These are phyloP conservation scores for Vulpes vulpes DNA, from an alignment of 2,113 vertebrate genomes.

Conservation along the genomic window DNA sequence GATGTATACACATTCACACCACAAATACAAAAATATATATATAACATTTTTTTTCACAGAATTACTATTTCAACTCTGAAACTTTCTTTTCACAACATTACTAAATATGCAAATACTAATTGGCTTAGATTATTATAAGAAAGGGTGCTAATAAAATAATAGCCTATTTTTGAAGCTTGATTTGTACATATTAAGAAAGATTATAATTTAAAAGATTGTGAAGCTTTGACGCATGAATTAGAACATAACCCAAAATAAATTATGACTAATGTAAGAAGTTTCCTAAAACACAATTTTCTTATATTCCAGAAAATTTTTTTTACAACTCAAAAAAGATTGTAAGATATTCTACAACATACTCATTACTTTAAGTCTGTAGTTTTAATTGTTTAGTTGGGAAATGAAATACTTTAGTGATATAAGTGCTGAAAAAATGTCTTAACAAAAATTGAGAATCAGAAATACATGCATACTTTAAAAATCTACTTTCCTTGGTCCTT, in stretches of 20 bases:
- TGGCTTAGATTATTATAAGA: constrained; percentile 35
- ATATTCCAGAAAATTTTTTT: not conserved
- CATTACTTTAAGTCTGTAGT: not conserved
- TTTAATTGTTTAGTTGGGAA: not conserved
- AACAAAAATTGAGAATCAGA: not conserved
- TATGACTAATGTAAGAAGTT: not conserved
- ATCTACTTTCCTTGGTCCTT: not conserved
- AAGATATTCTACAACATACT: not conserved
- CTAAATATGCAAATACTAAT: constrained; percentile 40
- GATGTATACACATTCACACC: not conserved
- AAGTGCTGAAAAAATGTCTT: not conserved
- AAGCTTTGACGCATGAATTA: constrained; percentile 17
- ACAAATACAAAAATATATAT: constrained; percentile 18
- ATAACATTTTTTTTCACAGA: constrained; percentile 25
- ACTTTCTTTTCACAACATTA: constrained; percentile 64
- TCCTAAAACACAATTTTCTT: not conserved
- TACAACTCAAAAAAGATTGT: not conserved
- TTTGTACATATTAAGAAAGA: constrained; percentile 8
- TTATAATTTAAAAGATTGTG: constrained; percentile 33
- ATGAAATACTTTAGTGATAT: not conserved
- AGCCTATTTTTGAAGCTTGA: constrained; percentile 28
- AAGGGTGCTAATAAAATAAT: not conserved
- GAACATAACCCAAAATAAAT: not conserved
- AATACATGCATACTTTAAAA: not conserved
- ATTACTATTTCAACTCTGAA: constrained; percentile 45